Percentiles rank a stretch among this genome's conserved stretches.
phyloP scores from a whole-genome alignment of 2,113 vertebrate species.

The Ahaetulla prasina region DNA sequence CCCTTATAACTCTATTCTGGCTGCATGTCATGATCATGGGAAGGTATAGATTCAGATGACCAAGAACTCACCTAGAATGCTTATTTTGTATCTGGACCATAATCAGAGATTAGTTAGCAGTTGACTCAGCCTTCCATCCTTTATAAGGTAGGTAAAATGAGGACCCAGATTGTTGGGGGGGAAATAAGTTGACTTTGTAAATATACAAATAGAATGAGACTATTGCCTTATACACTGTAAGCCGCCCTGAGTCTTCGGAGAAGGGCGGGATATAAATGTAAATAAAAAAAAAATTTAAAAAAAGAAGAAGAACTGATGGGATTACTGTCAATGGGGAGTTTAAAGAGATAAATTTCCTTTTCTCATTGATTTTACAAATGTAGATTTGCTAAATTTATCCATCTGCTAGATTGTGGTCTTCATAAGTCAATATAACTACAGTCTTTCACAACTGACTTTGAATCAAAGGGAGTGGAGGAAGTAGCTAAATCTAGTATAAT shows the following conservation, averaged over 20 bases:
- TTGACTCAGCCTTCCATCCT: too few relatives aligned
- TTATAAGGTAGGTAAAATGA: too few relatives aligned
- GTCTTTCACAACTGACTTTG: neutral
- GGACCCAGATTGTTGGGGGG: too few relatives aligned
- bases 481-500: neutral
- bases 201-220: too few relatives aligned
- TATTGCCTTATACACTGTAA: too few relatives aligned
- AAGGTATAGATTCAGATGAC: neutral
- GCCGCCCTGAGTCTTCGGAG: too few relatives aligned
- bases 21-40: neutral
- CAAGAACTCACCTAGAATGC: neutral
- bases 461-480: neutral
- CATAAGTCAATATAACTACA: neutral
- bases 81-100: neutral
- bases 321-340: neutral
- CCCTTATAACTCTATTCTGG: neutral
- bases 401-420: neutral
- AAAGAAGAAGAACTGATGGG: neutral
- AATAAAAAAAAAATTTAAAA: too few relatives aligned
- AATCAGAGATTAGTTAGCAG: neutral
- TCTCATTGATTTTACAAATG: neutral
- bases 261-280: too few relatives aligned
- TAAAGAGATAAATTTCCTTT: neutral
- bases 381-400: neutral
- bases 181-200: too few relatives aligned